Percentiles rank a stretch among this genome's conserved stretches.
Evolutionary conservation across 2,797 vertebrate genomes (phyloP).

Genomic region (Cichlasoma orientale): DNA sequence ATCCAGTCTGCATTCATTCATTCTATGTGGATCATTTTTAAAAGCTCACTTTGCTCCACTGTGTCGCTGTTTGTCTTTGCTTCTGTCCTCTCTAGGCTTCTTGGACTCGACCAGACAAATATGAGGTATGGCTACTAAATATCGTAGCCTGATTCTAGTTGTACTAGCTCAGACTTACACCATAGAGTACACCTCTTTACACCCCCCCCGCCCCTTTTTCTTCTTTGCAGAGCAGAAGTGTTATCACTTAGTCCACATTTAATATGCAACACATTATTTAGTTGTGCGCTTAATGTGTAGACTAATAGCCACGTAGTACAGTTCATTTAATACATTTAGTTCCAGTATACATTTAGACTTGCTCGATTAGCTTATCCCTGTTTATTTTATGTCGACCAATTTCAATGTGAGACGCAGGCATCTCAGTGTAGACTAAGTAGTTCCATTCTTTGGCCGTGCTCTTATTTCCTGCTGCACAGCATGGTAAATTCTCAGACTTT

Average conservation of each 20-base stretch:
- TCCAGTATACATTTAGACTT: slow-evolving; percentile 51
- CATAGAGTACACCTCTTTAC: slow-evolving; percentile 34
- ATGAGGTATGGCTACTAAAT: slow-evolving; percentile 94
- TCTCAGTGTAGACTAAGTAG: slow-evolving; percentile 7
- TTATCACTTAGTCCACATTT: slow-evolving; percentile 52
- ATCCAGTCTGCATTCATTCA: slow-evolving; percentile 7
- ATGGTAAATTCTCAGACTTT: slow-evolving; percentile 29
- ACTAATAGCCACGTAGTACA: slow-evolving; percentile 49
- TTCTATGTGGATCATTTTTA: slow-evolving; percentile 12
- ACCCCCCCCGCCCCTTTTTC: neutral
- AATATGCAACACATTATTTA: slow-evolving; percentile 21
- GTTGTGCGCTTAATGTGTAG: slow-evolving; percentile 41
- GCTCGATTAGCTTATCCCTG: slow-evolving; percentile 47
- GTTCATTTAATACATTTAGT: slow-evolving; percentile 69
- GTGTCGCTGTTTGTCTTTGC: slow-evolving; percentile 77
- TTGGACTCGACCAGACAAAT: slow-evolving; percentile 97
- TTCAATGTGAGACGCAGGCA: neutral
- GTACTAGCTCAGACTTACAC: slow-evolving; percentile 48
- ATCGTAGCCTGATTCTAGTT: slow-evolving; percentile 80
- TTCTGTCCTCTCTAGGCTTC: slow-evolving; percentile 95
- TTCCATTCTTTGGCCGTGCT: neutral
- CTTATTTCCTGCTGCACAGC: slow-evolving; percentile 41
- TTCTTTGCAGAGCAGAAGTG: slow-evolving; percentile 67
- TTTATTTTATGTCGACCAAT: slow-evolving; percentile 26
- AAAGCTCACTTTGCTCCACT: slow-evolving; percentile 64